phyloP scores from a whole-genome alignment of 2,888 invertebrate genomes.

The Drosophila glabriapex region DNA sequence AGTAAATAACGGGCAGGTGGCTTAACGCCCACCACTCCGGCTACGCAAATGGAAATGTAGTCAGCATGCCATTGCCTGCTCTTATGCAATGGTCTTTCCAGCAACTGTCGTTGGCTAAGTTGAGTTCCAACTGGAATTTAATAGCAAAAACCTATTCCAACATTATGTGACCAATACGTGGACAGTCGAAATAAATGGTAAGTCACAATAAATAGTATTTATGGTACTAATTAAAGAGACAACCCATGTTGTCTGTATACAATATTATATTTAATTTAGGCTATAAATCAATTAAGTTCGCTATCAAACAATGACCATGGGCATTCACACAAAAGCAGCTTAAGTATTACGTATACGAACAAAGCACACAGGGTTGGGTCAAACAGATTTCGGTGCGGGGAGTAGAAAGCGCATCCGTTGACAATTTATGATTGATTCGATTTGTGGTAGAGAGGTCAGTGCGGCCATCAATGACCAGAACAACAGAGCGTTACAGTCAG shows the following conservation, averaged over 20 bases:
- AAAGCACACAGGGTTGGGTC: neutral
- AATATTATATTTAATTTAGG: conserved; percentile 63
- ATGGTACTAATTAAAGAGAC: conserved; percentile 18
- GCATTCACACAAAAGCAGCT: conserved; percentile 31
- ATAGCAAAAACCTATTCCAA: conserved; percentile 4
- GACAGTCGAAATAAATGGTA: conserved; percentile 21
- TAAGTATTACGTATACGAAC: conserved; percentile 52
- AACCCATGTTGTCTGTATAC: neutral
- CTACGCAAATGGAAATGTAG: conserved; percentile 24
- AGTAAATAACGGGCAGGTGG: conserved; percentile 58
- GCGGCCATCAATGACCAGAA: conserved; percentile 26
- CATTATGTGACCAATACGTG: conserved; percentile 1
- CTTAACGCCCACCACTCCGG: conserved; percentile 12
- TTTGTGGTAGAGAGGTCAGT: conserved; percentile 33
- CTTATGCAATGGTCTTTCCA: neutral
- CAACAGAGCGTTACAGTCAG: neutral
- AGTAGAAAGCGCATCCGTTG: conserved; percentile 41
- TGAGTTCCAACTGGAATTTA: neutral
- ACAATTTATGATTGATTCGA: conserved; percentile 76
- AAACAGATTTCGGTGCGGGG: neutral
- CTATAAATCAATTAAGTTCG: conserved; percentile 64
- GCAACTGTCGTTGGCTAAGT: neutral
- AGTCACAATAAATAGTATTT: conserved; percentile 5
- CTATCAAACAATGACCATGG: conserved; percentile 36
- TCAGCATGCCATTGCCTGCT: neutral